These are phyloP conservation scores for Perithous albicinctus DNA, from an alignment of 2,888 invertebrate genomes.

Conservation along the genomic window DNA sequence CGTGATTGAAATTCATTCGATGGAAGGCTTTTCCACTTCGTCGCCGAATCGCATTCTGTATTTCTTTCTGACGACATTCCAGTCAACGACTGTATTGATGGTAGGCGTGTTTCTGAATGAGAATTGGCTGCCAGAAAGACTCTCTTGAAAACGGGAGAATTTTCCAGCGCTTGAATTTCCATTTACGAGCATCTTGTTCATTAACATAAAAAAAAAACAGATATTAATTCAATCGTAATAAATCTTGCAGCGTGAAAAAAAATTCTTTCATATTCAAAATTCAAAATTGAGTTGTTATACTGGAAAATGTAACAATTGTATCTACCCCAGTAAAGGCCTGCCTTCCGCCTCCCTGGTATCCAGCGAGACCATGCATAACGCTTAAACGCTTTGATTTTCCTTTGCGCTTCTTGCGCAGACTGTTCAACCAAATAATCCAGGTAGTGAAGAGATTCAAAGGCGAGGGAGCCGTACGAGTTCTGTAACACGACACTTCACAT, in stretches of 20 bases:
- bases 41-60: slow-evolving; percentile 84
- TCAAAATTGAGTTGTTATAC: too few relatives aligned
- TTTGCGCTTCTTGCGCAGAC: slow-evolving; percentile 82
- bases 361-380: slow-evolving; percentile 73
- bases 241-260: too few relatives aligned
- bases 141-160: slow-evolving; percentile 78
- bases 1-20: slow-evolving; percentile 49
- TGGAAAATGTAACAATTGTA: slow-evolving; percentile 13
- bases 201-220: slow-evolving; percentile 10
- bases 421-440: slow-evolving; percentile 85
- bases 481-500: slow-evolving; percentile 62
- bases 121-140: slow-evolving; percentile 81
- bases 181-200: slow-evolving; percentile 81
- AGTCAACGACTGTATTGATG: slow-evolving; percentile 85
- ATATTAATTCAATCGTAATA: neutral
- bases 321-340: slow-evolving; percentile 69
- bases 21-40: slow-evolving; percentile 77
- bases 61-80: slow-evolving; percentile 85
- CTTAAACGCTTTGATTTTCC: slow-evolving; percentile 78
- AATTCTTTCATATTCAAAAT: too few relatives aligned
- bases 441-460: slow-evolving; percentile 90
- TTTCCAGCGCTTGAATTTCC: slow-evolving; percentile 66
- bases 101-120: slow-evolving; percentile 79
- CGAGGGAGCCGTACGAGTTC: slow-evolving; percentile 89
- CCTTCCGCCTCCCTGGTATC: slow-evolving; percentile 57